phyloP scores from a whole-genome alignment of 53 echinoderm and acorn worm genomes.

The Holothuria leucospilota region DNA sequence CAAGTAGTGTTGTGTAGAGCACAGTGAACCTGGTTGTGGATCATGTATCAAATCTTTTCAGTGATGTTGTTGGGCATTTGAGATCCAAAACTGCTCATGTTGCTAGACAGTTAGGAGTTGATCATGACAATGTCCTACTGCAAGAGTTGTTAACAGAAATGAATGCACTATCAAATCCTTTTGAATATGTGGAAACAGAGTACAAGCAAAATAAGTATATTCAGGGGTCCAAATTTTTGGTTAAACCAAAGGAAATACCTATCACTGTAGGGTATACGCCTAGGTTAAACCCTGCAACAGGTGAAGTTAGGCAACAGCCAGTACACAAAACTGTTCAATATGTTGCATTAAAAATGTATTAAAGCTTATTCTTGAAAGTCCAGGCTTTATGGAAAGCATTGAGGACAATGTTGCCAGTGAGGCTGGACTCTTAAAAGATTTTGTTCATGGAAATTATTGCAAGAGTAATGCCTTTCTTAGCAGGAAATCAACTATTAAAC shows the following conservation, averaged over 20 bases:
- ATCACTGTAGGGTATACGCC: constrained; percentile 13
- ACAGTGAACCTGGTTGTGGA: constrained; percentile 12
- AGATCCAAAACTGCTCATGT: neutral
- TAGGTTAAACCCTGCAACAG: neutral
- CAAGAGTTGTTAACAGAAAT: constrained; percentile 17
- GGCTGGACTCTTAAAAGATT: constrained; percentile 21
- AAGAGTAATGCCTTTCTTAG: constrained; percentile 5
- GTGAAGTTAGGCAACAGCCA: neutral
- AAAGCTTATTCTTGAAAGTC: constrained; percentile 52
- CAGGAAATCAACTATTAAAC: neutral
- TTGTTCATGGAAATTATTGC: constrained; percentile 34
- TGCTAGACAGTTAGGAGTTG: constrained; percentile 3
- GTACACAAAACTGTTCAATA: constrained; percentile 44
- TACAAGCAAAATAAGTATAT: neutral
- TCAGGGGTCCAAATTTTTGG: constrained; percentile 1
- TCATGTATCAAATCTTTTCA: neutral
- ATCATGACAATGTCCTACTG: neutral
- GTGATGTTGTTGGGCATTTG: no score
- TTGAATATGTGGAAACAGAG: neutral
- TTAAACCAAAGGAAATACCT: constrained; percentile 29
- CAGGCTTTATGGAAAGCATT: constrained; percentile 42
- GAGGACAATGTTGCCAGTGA: constrained; percentile 14
- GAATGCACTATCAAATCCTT: neutral
- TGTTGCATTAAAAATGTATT: constrained; percentile 35
- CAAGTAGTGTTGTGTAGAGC: constrained; percentile 5